A percentile compares a stretch with the other conserved stretches of the same genome.
phyloP scores from a whole-genome alignment of 2,797 vertebrate species.

The Phrynocephalus forsythii region DNA sequence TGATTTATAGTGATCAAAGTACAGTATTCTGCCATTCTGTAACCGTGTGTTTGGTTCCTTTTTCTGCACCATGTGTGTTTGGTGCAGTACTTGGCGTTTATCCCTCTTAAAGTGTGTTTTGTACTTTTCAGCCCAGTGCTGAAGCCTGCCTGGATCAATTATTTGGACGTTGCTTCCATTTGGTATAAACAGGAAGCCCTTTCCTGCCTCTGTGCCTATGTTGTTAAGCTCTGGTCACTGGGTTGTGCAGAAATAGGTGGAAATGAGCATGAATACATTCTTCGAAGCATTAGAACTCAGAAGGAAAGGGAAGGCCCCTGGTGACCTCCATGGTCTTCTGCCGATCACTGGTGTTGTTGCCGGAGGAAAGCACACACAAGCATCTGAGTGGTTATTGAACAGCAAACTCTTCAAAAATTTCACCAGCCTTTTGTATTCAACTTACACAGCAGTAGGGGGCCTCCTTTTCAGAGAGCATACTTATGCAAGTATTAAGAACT shows the following conservation, averaged over 20 bases:
- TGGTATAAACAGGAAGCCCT: slow-evolving; percentile 71
- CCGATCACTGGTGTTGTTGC: slow-evolving; percentile 83
- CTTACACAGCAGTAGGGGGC: slow-evolving; percentile 81
- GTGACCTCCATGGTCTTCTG: slow-evolving; percentile 81
- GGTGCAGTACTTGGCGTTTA: too few species aligned
- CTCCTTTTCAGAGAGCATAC: slow-evolving; percentile 81
- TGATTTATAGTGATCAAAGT: too few species aligned
- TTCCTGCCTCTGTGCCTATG: slow-evolving; percentile 48
- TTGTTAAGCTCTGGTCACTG: slow-evolving; percentile 75
- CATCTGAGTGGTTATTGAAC: slow-evolving; percentile 83
- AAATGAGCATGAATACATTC: slow-evolving; percentile 85
- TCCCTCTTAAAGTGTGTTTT: too few species aligned
- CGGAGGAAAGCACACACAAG: slow-evolving; percentile 84
- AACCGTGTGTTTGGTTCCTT: too few species aligned
- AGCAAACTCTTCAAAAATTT: slow-evolving; percentile 86
- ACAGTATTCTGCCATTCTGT: too few species aligned
- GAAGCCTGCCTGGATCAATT: too few species aligned
- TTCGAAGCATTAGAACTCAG: slow-evolving; percentile 82
- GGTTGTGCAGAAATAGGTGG: slow-evolving; percentile 72
- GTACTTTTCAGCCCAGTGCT: too few species aligned
- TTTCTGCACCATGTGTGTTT: too few species aligned
- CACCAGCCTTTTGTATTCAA: slow-evolving; percentile 84
- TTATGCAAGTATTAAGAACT: slow-evolving; percentile 89
- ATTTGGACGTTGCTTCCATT: slow-evolving; percentile 72
- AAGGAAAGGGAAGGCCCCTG: slow-evolving; percentile 81